phyloP scores from a whole-genome alignment of 2,888 invertebrate genomes.

The Cancer borealis region DNA sequence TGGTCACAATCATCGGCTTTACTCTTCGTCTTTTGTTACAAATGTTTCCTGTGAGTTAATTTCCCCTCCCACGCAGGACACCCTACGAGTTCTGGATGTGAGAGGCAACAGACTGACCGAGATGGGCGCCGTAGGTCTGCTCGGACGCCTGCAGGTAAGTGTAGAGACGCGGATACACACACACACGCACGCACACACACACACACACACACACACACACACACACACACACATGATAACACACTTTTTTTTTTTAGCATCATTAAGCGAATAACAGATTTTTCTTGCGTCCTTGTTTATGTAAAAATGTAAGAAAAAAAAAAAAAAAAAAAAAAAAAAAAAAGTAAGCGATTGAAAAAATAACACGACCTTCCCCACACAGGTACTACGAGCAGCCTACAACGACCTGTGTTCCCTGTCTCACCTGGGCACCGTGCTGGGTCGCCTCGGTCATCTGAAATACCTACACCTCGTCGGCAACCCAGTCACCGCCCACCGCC shows the following conservation, averaged over 20 bases:
- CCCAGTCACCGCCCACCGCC: conserved; percentile 61
- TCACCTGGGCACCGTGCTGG: conserved; percentile 61
- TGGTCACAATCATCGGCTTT: too few relatives aligned
- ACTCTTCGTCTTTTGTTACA: neutral
- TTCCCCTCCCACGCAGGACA: conserved; percentile 43
- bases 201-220: conserved; percentile 34
- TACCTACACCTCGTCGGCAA: conserved; percentile 56
- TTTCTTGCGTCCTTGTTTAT: too few relatives aligned
- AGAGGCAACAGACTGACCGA: conserved; percentile 63
- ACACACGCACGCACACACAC: conserved; percentile 41
- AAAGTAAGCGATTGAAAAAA: neutral
- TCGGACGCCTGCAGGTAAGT: conserved; percentile 49
- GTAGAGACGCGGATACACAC: neutral
- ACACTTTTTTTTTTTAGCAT: too few relatives aligned
- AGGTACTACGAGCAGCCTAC: conserved; percentile 47
- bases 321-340: neutral
- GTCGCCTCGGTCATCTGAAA: conserved; percentile 52
- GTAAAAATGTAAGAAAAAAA: neutral
- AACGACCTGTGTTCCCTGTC: conserved; percentile 50
- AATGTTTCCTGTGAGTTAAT: neutral
- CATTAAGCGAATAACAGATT: too few relatives aligned
- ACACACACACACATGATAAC: conserved; percentile 21
- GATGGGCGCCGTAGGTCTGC: conserved; percentile 63
- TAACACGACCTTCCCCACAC: neutral
- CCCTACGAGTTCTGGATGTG: conserved; percentile 60